Conservation (phyloP, 2,797 vertebrate species). For the Enteromius trimaculatus region DNA sequence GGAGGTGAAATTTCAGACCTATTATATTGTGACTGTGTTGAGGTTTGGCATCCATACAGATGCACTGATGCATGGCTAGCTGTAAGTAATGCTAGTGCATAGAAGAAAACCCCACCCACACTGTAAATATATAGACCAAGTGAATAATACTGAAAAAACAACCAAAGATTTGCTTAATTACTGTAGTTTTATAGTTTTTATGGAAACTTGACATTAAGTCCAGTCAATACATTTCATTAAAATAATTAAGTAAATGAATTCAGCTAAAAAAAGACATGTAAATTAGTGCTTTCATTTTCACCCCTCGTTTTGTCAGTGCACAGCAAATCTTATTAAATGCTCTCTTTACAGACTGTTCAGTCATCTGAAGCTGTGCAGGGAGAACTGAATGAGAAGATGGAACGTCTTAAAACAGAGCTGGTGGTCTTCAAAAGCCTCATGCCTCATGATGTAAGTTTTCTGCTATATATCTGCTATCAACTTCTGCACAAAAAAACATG, state of each 20-base stretch:
- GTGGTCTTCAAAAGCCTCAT: constrained; percentile 98
- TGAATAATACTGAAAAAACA: neutral
- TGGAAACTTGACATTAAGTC: constrained; percentile 18
- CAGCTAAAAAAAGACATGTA: neutral
- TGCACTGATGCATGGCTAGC: constrained; percentile 5
- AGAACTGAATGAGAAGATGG: constrained; percentile 92
- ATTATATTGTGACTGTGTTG: neutral
- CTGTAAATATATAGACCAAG: constrained; percentile 11
- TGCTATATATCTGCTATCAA: neutral
- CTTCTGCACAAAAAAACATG: neutral
- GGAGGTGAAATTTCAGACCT: constrained; percentile 75
- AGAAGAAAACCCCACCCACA: constrained; percentile 11
- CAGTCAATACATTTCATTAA: constrained; percentile 24
- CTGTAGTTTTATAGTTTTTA: constrained; percentile 14
- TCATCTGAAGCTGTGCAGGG: constrained; percentile 88
- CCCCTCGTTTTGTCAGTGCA: neutral
- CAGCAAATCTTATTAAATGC: neutral
- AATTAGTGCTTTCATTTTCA: constrained; percentile 2
- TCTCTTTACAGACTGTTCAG: constrained; percentile 80
- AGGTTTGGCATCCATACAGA: constrained; percentile 11
- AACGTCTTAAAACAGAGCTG: constrained; percentile 92
- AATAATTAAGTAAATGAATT: constrained; percentile 9
- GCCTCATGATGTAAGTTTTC: constrained; percentile 89
- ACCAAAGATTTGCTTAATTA: constrained; percentile 7
- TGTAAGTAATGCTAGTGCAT: neutral